Conservation (phyloP, 1,140 invertebrate genomes). For the Frieseomelitta varia region DNA sequence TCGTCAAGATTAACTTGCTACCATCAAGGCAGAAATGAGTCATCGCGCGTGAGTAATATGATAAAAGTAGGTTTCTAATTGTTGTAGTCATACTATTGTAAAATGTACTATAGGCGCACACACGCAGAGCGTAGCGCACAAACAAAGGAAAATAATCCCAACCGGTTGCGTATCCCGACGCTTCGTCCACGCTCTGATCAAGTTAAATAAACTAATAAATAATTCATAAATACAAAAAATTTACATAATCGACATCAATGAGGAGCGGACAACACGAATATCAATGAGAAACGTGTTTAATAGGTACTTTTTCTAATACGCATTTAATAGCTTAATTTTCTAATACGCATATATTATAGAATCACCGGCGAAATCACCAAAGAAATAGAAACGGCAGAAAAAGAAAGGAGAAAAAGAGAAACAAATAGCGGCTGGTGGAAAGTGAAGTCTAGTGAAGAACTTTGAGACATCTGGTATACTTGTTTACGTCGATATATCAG, state of each 20-base stretch:
- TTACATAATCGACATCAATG: neutral
- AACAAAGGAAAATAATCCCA: neutral
- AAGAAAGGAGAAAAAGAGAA: neutral
- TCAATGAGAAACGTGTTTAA: neutral
- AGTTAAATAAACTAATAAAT: conserved; percentile 21
- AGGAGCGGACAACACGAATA: neutral
- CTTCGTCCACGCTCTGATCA: neutral
- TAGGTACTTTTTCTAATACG: too few relatives aligned
- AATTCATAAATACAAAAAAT: neutral
- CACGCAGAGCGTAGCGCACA: too few relatives aligned
- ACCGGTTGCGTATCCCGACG: neutral
- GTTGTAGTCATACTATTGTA: conserved; percentile 26
- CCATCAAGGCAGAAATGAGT: conserved; percentile 49
- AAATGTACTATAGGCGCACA: neutral
- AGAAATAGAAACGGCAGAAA: neutral
- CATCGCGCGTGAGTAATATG: conserved; percentile 49
- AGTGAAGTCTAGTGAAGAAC: conserved; percentile 4
- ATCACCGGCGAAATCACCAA: too few relatives aligned
- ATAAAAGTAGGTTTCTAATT: conserved; percentile 53
- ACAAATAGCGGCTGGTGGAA: neutral
- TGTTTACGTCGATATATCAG: conserved; percentile 33
- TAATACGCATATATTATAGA: too few relatives aligned
- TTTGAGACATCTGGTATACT: conserved; percentile 8
- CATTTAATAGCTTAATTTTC: too few relatives aligned
- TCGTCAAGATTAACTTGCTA: conserved; percentile 46